Evolutionary conservation across 2,113 vertebrate genomes (phyloP).

Genomic region (Mormyrus lacerda): DNA sequence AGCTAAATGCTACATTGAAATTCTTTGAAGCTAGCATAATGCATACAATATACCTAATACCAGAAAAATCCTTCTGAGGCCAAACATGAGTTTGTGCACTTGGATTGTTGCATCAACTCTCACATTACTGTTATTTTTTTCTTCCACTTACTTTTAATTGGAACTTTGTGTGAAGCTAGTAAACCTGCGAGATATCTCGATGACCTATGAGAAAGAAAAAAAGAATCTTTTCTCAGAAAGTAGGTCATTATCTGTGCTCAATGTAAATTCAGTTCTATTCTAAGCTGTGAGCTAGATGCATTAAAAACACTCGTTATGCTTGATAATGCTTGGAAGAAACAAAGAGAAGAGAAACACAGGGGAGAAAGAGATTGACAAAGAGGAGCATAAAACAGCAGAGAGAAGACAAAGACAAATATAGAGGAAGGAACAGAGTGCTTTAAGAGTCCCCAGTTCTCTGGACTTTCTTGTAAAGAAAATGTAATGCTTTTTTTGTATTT

Average conservation of each 20-base stretch:
- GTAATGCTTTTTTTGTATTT: background rate
- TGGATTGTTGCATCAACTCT: background rate
- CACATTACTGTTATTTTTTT: background rate
- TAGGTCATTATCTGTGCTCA: slow-evolving; percentile 18
- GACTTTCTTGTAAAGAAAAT: background rate
- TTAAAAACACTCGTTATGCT: background rate
- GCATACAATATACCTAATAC: background rate
- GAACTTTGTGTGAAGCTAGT: background rate
- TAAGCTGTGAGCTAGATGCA: slow-evolving; percentile 12
- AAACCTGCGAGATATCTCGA: background rate
- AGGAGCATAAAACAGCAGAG: background rate
- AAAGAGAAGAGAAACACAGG: background rate
- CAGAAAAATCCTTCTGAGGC: background rate
- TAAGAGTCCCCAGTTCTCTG: background rate
- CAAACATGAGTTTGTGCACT: background rate
- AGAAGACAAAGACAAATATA: background rate
- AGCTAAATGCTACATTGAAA: background rate
- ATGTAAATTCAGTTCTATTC: slow-evolving; percentile 18
- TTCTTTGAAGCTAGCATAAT: background rate
- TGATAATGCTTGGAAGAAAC: background rate
- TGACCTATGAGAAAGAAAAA: background rate
- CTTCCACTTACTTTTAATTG: background rate
- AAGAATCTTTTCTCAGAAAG: background rate
- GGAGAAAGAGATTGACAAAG: background rate
- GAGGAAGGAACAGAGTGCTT: background rate